Evolutionary conservation across 53 echinoderm and acorn worm species (phyloP).

Genomic region (Actinopyga echinites): DNA sequence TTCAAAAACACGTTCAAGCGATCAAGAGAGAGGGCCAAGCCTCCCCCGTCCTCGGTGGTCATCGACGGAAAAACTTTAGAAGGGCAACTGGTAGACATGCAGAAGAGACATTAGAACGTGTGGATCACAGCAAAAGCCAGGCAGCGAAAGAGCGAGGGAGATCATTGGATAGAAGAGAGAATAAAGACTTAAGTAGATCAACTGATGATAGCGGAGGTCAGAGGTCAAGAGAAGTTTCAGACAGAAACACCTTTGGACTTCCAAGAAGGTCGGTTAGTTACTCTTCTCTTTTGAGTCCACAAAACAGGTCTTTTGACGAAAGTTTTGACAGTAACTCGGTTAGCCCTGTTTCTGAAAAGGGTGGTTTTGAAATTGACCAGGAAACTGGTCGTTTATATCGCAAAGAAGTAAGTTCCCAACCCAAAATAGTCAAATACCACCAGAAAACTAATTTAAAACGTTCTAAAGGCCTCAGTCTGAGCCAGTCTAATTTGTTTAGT

Average conservation of each 20-base stretch:
- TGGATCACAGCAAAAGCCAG: neutral
- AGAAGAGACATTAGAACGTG: neutral
- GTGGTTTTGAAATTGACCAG: neutral
- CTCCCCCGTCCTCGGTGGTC: neutral
- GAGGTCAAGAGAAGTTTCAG: neutral
- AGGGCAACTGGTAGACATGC: neutral
- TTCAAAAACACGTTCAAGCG: neutral
- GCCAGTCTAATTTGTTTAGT: conserved; percentile 2
- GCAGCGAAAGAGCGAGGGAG: neutral
- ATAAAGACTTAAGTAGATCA: neutral
- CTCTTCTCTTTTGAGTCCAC: neutral
- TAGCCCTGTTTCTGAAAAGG: neutral
- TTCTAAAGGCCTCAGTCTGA: conserved; percentile 6
- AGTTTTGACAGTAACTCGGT: neutral
- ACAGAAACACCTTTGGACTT: conserved; percentile 21
- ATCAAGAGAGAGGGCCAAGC: neutral
- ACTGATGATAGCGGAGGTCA: neutral
- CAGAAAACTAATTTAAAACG: conserved; percentile 17
- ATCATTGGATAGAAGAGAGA: neutral
- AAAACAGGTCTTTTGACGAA: neutral
- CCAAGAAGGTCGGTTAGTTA: conserved; percentile 9
- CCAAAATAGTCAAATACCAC: conserved; percentile 28
- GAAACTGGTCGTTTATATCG: neutral
- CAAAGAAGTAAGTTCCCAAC: neutral
- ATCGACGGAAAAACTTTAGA: neutral